These are phyloP conservation scores for Cepphus grylle DNA, from an alignment of 2,113 vertebrate genomes.

Conservation along the genomic window DNA sequence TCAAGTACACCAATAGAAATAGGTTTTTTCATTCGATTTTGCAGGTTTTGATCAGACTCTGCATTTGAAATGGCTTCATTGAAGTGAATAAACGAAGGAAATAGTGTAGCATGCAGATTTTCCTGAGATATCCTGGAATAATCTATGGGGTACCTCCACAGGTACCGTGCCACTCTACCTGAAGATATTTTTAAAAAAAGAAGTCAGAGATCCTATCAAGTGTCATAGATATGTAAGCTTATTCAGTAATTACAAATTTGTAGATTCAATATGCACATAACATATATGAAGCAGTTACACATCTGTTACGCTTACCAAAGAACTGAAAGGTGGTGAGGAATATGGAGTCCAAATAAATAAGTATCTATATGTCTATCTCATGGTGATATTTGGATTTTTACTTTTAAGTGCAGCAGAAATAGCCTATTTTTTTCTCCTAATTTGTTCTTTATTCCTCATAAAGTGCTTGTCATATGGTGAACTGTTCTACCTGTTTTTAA, in stretches of 20 bases:
- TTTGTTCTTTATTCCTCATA: too few relatives aligned
- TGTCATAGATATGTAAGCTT: neutral
- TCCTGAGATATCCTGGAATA: neutral
- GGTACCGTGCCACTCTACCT: neutral
- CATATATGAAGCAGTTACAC: too few relatives aligned
- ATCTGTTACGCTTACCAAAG: too few relatives aligned
- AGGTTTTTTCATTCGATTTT: neutral
- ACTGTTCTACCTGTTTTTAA: too few relatives aligned
- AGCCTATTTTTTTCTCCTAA: too few relatives aligned
- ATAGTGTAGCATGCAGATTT: neutral
- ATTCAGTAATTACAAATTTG: neutral
- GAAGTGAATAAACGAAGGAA: constrained; percentile 18
- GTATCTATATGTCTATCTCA: too few relatives aligned
- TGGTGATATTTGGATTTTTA: too few relatives aligned
- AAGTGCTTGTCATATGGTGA: too few relatives aligned
- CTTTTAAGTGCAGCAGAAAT: too few relatives aligned
- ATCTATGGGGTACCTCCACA: neutral
- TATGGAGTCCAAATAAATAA: too few relatives aligned
- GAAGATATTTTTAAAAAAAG: neutral
- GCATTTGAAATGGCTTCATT: neutral
- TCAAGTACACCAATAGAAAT: neutral
- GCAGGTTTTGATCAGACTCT: neutral
- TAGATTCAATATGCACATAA: too few relatives aligned
- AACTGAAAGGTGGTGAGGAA: too few relatives aligned
- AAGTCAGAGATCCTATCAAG: neutral